Conservation (phyloP, 2,113 vertebrate genomes). For the Willisornis vidua region DNA sequence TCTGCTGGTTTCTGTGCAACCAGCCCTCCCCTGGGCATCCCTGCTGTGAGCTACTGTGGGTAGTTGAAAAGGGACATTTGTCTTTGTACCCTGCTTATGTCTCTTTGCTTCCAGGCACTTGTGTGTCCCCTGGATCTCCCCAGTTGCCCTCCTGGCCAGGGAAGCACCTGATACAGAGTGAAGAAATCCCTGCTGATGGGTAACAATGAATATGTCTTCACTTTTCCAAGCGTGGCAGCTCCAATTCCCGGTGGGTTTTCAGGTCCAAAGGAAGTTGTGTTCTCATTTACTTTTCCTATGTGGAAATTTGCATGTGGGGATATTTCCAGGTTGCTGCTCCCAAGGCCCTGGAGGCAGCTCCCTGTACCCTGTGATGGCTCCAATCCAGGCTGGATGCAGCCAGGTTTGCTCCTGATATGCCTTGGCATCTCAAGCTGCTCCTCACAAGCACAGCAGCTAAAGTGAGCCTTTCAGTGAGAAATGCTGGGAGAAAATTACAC, state of each 20-base stretch:
- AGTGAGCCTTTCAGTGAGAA: not conserved
- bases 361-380: not conserved
- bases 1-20: not conserved
- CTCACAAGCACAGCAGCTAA: not conserved
- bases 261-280: not conserved
- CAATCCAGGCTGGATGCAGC: not conserved
- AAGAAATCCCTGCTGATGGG: not conserved
- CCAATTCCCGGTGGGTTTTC: not conserved
- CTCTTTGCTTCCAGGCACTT: not conserved
- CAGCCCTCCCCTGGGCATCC: fast-evolving
- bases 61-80: not conserved
- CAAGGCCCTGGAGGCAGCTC: not conserved
- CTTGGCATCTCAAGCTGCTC: not conserved
- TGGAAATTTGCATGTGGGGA: not conserved
- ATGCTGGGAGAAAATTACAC: not conserved
- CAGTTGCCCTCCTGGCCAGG: not conserved
- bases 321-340: not conserved
- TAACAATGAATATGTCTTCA: fast-evolving
- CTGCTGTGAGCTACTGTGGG: not conserved
- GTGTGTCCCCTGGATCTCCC: not conserved
- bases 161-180: fast-evolving
- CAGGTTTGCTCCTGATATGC: not conserved
- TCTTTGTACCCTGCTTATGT: not conserved
- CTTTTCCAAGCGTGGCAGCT: not conserved
- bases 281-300: not conserved